Evolutionary conservation across 1,140 invertebrate species (phyloP).

Genomic region (Drosophila yakuba): DNA sequence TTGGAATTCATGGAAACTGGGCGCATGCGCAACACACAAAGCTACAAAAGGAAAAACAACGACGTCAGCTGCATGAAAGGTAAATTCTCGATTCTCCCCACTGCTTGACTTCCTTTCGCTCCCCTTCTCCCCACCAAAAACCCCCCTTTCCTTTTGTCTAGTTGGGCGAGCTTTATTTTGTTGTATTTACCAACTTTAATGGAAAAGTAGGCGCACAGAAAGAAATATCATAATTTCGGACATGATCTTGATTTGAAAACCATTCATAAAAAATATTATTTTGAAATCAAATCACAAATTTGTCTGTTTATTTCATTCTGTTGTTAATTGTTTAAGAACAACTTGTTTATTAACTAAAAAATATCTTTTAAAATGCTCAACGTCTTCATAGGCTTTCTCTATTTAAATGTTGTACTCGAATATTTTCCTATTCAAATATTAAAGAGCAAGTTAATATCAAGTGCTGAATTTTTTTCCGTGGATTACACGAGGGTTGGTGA

Average conservation of each 20-base stretch:
- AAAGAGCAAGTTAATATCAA: too few species aligned
- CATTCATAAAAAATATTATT: background rate
- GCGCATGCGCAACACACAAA: slow-evolving; percentile 67
- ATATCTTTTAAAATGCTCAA: too few species aligned
- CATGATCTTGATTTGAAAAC: background rate
- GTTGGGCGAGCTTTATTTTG: slow-evolving; percentile 4
- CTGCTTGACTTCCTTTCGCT: slow-evolving; percentile 13
- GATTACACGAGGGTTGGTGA: slow-evolving; percentile 23
- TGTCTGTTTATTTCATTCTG: too few species aligned
- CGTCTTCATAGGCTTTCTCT: too few species aligned
- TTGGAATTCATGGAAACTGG: slow-evolving; percentile 62
- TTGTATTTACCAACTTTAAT: slow-evolving; percentile 12
- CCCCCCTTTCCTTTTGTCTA: slow-evolving; percentile 7
- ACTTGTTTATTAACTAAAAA: too few species aligned
- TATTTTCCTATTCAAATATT: background rate
- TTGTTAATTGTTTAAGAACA: too few species aligned
- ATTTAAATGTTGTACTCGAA: too few species aligned
- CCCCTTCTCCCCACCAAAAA: slow-evolving; percentile 1
- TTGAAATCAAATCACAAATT: too few species aligned
- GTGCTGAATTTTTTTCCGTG: slow-evolving; percentile 1
- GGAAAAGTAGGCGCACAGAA: slow-evolving; percentile 2
- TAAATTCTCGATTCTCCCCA: slow-evolving; percentile 25
- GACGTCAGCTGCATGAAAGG: slow-evolving; percentile 54
- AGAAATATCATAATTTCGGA: background rate
- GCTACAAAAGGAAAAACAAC: slow-evolving; percentile 29